Evolutionary conservation across 2,113 vertebrate genomes (phyloP), one percentile per base, ranked within the genome.

Genomic region (Calcarius ornatus): DNA sequence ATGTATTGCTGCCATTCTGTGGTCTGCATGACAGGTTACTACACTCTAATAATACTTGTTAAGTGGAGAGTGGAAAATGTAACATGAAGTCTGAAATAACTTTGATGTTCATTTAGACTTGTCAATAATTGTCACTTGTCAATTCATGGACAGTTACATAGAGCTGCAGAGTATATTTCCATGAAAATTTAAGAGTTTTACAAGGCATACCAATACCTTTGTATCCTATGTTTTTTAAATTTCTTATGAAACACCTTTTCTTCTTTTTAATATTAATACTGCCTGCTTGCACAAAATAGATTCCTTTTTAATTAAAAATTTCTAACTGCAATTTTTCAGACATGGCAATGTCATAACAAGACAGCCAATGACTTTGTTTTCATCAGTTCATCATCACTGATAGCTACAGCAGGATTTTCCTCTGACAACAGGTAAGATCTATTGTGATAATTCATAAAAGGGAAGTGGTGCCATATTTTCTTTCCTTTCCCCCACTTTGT

Each of bases 361-460:
- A 99, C 99, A 31, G 99, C 99, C 87, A 98, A 99, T 88, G 99
- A 99, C 96, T 99, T 99, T 92, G 98, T 99, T 97, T 99, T 99
- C 84, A 98, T 99, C 96, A 99, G 99, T 88, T 99, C 99, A 12
- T 99, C 99, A 17, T 99, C 99, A 79, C 98, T 99, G 95, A 99
- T 99, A 90, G 99, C 98, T 69, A 99, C 99, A 43, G 99, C 99
- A 15, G 99, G 99, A 75, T 98, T 99, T 65, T 99, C 99, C 65
- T 98, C 98, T 60, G 99, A 99, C 97, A 99, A 99, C 98, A 99
- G 99, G 99, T 99, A 97, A 94, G 90, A 97, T 68, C 37, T 65
- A 15, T 38, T 87, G n/a, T 43, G 8, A 30, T 76, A 81, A 37
- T 25, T 12, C 31, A n/a, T 59, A 6, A 51, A 28, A 89, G 35